Percentiles rank a stretch among this genome's conserved stretches.
Conservation (phyloP, 1,140 invertebrate species). For the Drosophila navojoa region DNA sequence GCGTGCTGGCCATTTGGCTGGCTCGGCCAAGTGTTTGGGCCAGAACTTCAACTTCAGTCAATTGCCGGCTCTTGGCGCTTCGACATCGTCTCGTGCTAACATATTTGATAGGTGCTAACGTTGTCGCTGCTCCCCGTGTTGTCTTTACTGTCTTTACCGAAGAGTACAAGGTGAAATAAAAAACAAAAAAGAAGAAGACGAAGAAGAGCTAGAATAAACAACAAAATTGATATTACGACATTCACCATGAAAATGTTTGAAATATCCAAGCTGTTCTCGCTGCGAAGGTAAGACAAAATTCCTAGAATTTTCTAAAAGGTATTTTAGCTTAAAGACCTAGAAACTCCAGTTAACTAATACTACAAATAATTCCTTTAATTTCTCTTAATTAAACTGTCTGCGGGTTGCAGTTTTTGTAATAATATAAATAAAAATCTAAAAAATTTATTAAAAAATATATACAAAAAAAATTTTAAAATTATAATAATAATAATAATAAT, state of each 20-base stretch:
- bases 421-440: no score
- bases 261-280: constrained; percentile 75
- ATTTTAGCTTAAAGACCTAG: no score
- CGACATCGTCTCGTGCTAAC: constrained; percentile 60
- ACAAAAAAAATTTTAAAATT: no score
- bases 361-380: no score
- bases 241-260: constrained; percentile 77
- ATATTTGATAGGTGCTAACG: constrained; percentile 8
- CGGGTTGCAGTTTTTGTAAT: no score
- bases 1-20: constrained; percentile 41
- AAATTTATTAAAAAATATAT: no score
- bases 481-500: no score
- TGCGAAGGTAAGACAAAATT: constrained; percentile 68
- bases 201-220: constrained; percentile 27
- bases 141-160: constrained; percentile 24
- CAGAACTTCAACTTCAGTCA: constrained; percentile 53
- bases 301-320: background rate
- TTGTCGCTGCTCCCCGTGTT: constrained; percentile 11
- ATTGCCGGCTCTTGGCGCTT: constrained; percentile 66
- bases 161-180: constrained; percentile 29
- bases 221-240: constrained; percentile 11
- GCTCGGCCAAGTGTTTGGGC: constrained; percentile 26
- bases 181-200: no score
- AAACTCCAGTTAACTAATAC: no score
- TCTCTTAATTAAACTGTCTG: no score